Evolutionary conservation across 2,888 invertebrate species (phyloP).

Genomic region (Perdita meconis): DNA sequence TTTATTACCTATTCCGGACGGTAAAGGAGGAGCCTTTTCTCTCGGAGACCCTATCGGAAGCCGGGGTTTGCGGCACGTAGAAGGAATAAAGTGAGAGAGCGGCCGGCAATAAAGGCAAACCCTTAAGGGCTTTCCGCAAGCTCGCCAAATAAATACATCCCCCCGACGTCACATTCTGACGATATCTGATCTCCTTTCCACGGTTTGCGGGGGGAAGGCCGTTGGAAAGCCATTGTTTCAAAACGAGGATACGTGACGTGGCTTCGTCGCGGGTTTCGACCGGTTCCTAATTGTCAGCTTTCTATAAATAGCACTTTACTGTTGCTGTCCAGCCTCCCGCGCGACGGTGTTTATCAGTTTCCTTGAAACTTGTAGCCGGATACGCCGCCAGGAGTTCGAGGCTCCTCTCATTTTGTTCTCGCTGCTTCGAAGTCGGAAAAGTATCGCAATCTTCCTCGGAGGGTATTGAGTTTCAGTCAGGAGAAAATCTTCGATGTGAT

Average conservation of each 20-base stretch:
- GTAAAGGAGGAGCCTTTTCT: constrained; percentile 39
- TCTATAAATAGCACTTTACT: constrained; percentile 19
- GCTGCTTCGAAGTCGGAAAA: neutral
- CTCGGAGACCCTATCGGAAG: constrained; percentile 53
- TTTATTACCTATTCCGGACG: constrained; percentile 61
- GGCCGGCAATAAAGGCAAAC: constrained; percentile 74
- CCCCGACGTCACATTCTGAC: constrained; percentile 62
- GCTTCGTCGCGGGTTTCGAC: constrained; percentile 23
- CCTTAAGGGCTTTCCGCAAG: constrained; percentile 68
- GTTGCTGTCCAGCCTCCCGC: neutral
- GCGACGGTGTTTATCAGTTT: neutral
- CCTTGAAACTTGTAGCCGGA: neutral
- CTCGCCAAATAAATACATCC: constrained; percentile 74
- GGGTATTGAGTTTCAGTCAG: neutral
- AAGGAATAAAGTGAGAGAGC: constrained; percentile 68
- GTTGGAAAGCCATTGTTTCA: constrained; percentile 55
- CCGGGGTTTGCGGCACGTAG: constrained; percentile 61
- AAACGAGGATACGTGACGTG: constrained; percentile 55
- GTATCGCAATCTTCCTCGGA: too few species aligned
- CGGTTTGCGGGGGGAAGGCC: constrained; percentile 31
- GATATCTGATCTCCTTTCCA: constrained; percentile 47
- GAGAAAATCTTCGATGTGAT: too few species aligned
- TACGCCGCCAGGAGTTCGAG: too few species aligned
- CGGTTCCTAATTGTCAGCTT: constrained; percentile 32
- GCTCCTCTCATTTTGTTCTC: too few species aligned